Base-by-base conservation (phyloP, 1,140 invertebrate genomes). In the Drosophila kikkawai region DNA sequence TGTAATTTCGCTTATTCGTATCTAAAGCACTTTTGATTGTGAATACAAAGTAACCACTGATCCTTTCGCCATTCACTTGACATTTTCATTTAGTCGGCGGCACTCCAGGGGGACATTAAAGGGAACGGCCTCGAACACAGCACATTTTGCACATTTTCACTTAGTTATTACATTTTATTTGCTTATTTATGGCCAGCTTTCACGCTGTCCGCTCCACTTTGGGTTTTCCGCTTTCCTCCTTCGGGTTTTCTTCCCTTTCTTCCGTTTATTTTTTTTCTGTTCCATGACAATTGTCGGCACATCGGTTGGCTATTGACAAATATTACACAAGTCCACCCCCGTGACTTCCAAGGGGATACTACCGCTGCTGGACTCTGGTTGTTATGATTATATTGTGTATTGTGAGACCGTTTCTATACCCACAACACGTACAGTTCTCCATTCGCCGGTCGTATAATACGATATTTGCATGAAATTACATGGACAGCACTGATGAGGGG, bases 381-480 rank as follows among this genome's bases (percentile, higher is more conserved):
- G 78, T 90, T 88, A 90, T 88, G 84, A 87, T 86, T 86, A 82
- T 86, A 84, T 87, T 84, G 82, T 85, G 78, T 78, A 75, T 69
- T 82, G 81, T 61, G 41, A 51, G 79, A 53, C 77, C 66, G 63
- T 84, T 83, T 88, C 85, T 63, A 88, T 80, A 88, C 66, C 84
- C 84, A 88, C 85, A 88, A 81, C 84, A 88, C 84, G 84, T 88
- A 88, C 84, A 88, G 50, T 74, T 63, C 45, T 68, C 64, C 57
- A 65, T 57, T 57, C 32, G 76, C 61, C 56, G 45, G 50, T 86
- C 83, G 83, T 61, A 87, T 88, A 87, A 87, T 87, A 88, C 64
- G 84, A 80, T 86, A 88, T 88, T 88, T 88, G 84, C 84, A 88
- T 88, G 85, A 90, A 88, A 88, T 88, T 90, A 84, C 84, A 84